Conservation (phyloP, 2,888 invertebrate genomes). For the Loripinus fragilis region DNA sequence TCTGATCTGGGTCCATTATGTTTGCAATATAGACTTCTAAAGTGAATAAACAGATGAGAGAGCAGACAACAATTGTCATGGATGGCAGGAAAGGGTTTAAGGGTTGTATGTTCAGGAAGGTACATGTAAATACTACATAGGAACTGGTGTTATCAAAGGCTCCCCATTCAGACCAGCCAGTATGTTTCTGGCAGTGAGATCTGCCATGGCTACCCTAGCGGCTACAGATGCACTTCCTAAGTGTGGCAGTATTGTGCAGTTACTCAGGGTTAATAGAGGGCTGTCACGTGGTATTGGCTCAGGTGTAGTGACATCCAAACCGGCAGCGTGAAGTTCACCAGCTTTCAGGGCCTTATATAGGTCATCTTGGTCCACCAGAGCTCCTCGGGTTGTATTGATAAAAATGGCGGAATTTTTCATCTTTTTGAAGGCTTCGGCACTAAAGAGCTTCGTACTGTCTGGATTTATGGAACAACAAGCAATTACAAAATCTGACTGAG, state of each 20-base stretch:
- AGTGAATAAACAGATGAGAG: no score
- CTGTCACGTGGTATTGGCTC: constrained; percentile 93
- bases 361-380: constrained; percentile 89
- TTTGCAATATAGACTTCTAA: no score
- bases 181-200: constrained; percentile 91
- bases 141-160: constrained; percentile 85
- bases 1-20: no score
- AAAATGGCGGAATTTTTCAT: constrained; percentile 95
- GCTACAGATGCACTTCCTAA: constrained; percentile 92
- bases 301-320: constrained; percentile 95
- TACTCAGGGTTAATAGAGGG: constrained; percentile 89
- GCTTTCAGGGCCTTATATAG: constrained; percentile 89
- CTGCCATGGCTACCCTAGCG: constrained; percentile 91
- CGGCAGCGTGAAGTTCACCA: constrained; percentile 91
- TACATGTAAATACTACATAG: no score
- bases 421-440: constrained; percentile 89
- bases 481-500: constrained; percentile 93
- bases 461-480: constrained; percentile 91
- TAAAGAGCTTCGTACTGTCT: constrained; percentile 89
- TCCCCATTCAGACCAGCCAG: constrained; percentile 89
- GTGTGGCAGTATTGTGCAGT: constrained; percentile 93
- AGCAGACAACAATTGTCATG: no score
- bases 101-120: no score
- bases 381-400: constrained; percentile 91
- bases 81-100: no score